These are phyloP conservation scores for Amia ocellicauda DNA, from an alignment of 2,113 vertebrate genomes.

Conservation along the genomic window DNA sequence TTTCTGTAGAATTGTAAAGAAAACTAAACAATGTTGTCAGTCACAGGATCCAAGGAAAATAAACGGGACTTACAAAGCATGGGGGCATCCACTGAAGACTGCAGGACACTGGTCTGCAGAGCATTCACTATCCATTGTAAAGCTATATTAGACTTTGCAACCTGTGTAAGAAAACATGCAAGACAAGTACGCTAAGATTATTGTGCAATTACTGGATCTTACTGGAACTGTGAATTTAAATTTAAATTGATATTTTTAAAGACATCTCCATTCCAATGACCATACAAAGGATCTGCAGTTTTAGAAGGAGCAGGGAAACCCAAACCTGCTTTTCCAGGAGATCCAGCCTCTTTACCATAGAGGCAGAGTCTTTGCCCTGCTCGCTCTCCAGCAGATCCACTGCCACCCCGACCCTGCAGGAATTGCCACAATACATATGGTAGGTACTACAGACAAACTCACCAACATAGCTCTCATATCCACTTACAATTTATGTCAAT, in stretches of 20 bases:
- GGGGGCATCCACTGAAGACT: constrained; percentile 48
- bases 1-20: no score
- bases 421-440: no score
- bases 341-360: constrained; percentile 62
- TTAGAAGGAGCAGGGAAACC: no score
- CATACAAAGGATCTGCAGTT: no score
- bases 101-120: constrained; percentile 59
- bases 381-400: constrained; percentile 71
- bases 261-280: no score
- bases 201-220: no score
- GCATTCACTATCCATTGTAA: constrained; percentile 80
- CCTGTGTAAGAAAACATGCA: constrained; percentile 54
- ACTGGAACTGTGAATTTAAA: no score
- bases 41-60: not conserved
- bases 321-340: constrained; percentile 85
- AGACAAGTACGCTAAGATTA: no score
- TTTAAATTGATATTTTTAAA: no score
- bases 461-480: no score
- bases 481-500: no score
- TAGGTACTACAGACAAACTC: no score
- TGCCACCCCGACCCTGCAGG: constrained; percentile 69
- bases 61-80: constrained; percentile 58
- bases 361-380: constrained; percentile 51
- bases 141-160: constrained; percentile 63
- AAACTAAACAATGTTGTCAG: not conserved